Conservation (phyloP, 2,888 invertebrate species). For the Dryobota labecula region DNA sequence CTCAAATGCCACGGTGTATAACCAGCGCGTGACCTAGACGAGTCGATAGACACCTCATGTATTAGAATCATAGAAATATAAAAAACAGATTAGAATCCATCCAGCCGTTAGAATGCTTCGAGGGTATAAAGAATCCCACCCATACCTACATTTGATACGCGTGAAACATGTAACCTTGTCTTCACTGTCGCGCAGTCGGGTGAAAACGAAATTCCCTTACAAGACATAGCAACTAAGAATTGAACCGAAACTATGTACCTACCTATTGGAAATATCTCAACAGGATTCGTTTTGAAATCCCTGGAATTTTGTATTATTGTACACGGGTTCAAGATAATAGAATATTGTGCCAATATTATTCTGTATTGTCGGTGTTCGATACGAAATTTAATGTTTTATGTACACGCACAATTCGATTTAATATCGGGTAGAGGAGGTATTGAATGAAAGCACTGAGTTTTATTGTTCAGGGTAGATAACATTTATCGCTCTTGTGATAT, state of each 20-base stretch:
- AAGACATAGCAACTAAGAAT: slow-evolving; percentile 10
- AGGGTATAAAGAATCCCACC: not conserved
- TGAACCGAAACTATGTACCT: slow-evolving; percentile 35
- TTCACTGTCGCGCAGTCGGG: not conserved
- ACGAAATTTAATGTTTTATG: slow-evolving; percentile 26
- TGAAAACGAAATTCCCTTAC: slow-evolving; percentile 7
- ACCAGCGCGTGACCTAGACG: too few relatives aligned
- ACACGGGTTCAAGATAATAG: slow-evolving; percentile 28
- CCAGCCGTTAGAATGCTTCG: not conserved
- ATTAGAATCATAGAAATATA: too few relatives aligned
- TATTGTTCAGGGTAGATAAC: not conserved
- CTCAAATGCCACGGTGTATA: too few relatives aligned
- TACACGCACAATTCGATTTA: slow-evolving; percentile 20
- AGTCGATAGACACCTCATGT: not conserved
- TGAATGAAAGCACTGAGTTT: slow-evolving; percentile 24
- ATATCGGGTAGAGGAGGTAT: not conserved
- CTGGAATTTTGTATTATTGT: slow-evolving; percentile 55
- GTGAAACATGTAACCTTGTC: not conserved
- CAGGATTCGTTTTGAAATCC: slow-evolving; percentile 41
- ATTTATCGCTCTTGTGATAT: not conserved
- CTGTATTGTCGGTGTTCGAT: slow-evolving; percentile 13
- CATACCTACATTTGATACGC: not conserved
- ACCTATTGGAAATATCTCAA: slow-evolving; percentile 38
- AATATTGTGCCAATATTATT: slow-evolving; percentile 48
- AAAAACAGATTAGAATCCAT: too few relatives aligned